Base-by-base conservation (phyloP, 2,113 vertebrate genomes). In the Helogale parvula region DNA sequence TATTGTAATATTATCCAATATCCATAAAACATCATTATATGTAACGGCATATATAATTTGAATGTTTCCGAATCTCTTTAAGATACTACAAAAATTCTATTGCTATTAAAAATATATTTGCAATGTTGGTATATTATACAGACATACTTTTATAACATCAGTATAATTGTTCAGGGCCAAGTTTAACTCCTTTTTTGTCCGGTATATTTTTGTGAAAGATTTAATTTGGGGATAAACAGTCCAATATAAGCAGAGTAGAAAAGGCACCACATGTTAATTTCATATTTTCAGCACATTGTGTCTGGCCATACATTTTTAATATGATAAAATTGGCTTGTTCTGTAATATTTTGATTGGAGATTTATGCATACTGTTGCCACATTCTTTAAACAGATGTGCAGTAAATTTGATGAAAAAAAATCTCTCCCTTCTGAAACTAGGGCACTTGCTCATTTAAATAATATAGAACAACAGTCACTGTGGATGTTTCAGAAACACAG, bases 271-370 rank as follows among this genome's bases (percentile, higher is more conserved):
- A 14, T 84, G 88, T 68, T 92, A 96, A 83, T 94, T 92, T 84
- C 82, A 85, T 38, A 92, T 92, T 97, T 97, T 91, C 94, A 97
- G 69, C 2, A 93, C 88, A 97, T 81, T 89, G 74, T 88, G 80
- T 82, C 90, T 87, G 83, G 80, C 89, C 96, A 96, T 94, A 98
- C 95, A 98, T 98, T 98, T 98, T 98, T 98, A 98, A 98, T 97
- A 74, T 23, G 81, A 96, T 0, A 0, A 98, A 98, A 98, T 38
- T 94, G 98, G 98, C 21, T 45, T 0, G 13, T 89, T 97, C 92
- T 72, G 3, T 96, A 96, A 98, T 96, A 97, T 98, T 96, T 96
- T 98, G 97, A 96, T 97, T 93, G 38, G 83, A 93, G 74, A 97
- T 95, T 94, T 94, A 92, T 94, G 77, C 96, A 94, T 60, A 69